These are phyloP conservation scores for Callaeas wilsoni DNA, from an alignment of 2,113 vertebrate species.

Conservation along the genomic window DNA sequence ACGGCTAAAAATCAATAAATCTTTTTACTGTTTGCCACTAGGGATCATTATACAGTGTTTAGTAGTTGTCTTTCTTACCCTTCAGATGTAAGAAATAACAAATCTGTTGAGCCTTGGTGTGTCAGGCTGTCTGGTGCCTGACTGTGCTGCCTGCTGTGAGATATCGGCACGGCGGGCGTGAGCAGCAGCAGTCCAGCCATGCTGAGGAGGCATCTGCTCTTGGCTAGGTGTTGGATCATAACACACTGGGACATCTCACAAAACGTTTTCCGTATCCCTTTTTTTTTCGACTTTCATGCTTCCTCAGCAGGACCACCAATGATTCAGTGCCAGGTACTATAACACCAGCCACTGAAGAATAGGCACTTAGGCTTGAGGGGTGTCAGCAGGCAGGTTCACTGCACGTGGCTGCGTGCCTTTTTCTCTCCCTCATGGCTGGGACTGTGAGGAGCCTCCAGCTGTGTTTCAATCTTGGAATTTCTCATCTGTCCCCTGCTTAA, in stretches of 20 bases:
- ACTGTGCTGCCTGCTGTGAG: neutral
- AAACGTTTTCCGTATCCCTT: neutral
- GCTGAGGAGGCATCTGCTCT: neutral
- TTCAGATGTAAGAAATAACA: neutral
- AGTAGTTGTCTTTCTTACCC: neutral
- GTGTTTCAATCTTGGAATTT: neutral
- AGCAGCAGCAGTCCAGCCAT: neutral
- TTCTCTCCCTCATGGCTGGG: neutral
- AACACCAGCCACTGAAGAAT: neutral
- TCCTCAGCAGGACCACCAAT: neutral
- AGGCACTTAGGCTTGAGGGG: neutral
- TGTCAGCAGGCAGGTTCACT: neutral
- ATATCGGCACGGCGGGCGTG: fast-evolving
- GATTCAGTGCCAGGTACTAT: neutral
- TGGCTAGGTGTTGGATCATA: too few relatives aligned
- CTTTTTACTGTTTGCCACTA: neutral
- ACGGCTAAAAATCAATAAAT: neutral
- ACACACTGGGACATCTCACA: neutral
- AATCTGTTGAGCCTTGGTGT: neutral
- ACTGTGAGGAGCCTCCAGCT: neutral
- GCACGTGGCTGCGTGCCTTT: fast-evolving
- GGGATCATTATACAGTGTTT: neutral
- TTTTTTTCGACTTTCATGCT: neutral
- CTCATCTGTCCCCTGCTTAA: neutral
- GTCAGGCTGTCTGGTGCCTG: neutral